Evolutionary conservation across 2,797 vertebrate genomes (phyloP), one percentile per base, ranked within the genome.

Genomic region (Gadopsis bispinosus): DNA sequence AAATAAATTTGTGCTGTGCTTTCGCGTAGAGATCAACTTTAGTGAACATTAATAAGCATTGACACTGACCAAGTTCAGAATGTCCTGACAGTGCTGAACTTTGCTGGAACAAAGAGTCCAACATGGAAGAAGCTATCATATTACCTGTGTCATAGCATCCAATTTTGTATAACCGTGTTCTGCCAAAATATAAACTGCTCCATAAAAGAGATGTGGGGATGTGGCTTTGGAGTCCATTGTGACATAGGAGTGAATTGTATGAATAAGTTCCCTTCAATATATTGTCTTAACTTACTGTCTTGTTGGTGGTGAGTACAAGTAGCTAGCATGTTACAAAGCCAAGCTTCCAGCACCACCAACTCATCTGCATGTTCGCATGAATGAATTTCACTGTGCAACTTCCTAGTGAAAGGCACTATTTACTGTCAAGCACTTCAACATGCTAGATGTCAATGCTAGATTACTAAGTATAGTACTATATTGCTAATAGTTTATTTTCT

Each of bases 401-500:
- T 19, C 31, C 35, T 39, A 20, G 39, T 43, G 47, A 58, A 54
- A 13, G 31, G 20, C 41, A n/a, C 31, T 33, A 31, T 61, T 55
- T 50, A 35, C 17, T 41, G 14, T 19, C n/a, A 29, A 39, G 22
- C 31, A 71, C 31, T 51, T 26, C 22, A 47, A 3, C 2, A 41
- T 41, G 13, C 16, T n/a, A 55, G 43, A 45, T 41, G n/a, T 48
- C 61, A 43, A 1, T 51, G 14, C 9, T 35, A 35, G 7, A 35
- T 35, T 35, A 35, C 35, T 7, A 35, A 35, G 35, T 26, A 26
- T 26, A 26, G 26, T 26, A 26, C 33, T 35, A 35, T 43, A 39
- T 39, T 77, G 67, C 4, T 12, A 53, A 12, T 26, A 26, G n/a
- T 70, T 50, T 62, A 47, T 33, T 78, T 69, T 35, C 43, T 62